Conservation (phyloP, 2,888 invertebrate species). For the Drosophila anomelani region DNA sequence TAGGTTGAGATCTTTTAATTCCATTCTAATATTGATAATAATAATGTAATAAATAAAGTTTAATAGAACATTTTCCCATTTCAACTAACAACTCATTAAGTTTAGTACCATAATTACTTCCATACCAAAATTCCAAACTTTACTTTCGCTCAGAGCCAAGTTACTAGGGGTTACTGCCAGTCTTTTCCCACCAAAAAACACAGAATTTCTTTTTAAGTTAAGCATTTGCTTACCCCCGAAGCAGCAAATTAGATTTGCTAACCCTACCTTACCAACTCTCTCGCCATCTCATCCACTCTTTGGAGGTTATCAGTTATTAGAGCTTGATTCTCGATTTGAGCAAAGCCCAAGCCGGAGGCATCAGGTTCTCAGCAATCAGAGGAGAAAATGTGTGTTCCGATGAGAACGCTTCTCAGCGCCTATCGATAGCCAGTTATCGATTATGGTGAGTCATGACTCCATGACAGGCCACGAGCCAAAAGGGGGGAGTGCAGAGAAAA, state of each 20-base stretch:
- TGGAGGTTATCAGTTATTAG: slow-evolving; percentile 6
- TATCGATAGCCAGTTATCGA: slow-evolving; percentile 47
- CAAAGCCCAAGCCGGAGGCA: slow-evolving; percentile 25
- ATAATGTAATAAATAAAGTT: too few species aligned
- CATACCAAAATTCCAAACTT: background rate
- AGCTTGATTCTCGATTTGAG: slow-evolving; percentile 5
- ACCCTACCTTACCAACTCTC: background rate
- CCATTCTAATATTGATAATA: too few species aligned
- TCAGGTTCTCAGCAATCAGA: slow-evolving; percentile 32
- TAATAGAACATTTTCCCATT: too few species aligned
- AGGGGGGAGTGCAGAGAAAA: background rate
- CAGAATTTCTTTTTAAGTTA: background rate
- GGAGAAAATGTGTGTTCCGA: slow-evolving; percentile 23
- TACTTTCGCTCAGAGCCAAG: background rate
- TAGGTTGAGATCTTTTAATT: too few species aligned
- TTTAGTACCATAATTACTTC: background rate
- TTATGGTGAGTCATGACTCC: slow-evolving; percentile 50
- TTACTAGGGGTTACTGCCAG: background rate
- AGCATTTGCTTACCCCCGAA: slow-evolving; percentile 10
- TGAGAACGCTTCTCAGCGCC: slow-evolving; percentile 33
- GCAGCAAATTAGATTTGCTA: slow-evolving; percentile 10
- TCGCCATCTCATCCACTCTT: background rate
- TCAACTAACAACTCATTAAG: too few species aligned
- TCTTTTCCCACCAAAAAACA: background rate
- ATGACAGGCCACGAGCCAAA: slow-evolving; percentile 74